Base-by-base conservation (phyloP, 2,888 invertebrate species). In the Hirtodrosophila trivittata region DNA sequence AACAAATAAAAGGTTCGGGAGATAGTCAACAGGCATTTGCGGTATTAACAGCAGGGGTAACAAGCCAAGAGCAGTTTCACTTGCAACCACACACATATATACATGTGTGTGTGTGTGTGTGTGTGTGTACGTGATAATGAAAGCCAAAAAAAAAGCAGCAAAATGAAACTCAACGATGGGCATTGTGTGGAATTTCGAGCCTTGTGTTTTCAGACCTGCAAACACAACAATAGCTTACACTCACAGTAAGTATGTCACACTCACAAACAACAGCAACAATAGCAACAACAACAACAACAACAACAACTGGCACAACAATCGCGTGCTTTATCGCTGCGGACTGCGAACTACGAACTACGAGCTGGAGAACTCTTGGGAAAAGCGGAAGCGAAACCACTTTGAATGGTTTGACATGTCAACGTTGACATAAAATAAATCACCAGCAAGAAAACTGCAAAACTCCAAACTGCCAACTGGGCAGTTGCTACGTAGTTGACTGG, bases 341-440 rank as follows among this genome's bases (percentile, higher is more conserved):
- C 59, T 71, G 52, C 57, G 62, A 38, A 56, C 72, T 52, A 9
- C 45, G 37, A 41, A 55, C 55, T 37, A 51, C 54, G 59, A 65
- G 52, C 52, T 52, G 67, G 33, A 26, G 47, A 52, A 52, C 46
- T 63, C 66, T 66, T 10, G 62, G 52, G 16, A 46, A 47, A 77
- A 77, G 60, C 86, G 86, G 85, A 86, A 85, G 83, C 66, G 75
- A 85, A 82, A 86, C 86, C 82, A 75, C 86, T 78, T 77, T 80
- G 84, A 87, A 87, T 82, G 84, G 87, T 84, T 87, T 82, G 87
- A 86, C 87, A 82, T 87, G 86, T 82, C 86, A 86, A 80, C 87
- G 77, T 77, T 86, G 87, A 80, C 82, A 86, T 84, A 82, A 86
- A 86, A 87, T 87, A 86, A 86, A 86, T 86, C 86, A 87, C 80